These are phyloP conservation scores for Macquaria ambigua DNA, from an alignment of 2,113 vertebrate species.

Conservation along the genomic window DNA sequence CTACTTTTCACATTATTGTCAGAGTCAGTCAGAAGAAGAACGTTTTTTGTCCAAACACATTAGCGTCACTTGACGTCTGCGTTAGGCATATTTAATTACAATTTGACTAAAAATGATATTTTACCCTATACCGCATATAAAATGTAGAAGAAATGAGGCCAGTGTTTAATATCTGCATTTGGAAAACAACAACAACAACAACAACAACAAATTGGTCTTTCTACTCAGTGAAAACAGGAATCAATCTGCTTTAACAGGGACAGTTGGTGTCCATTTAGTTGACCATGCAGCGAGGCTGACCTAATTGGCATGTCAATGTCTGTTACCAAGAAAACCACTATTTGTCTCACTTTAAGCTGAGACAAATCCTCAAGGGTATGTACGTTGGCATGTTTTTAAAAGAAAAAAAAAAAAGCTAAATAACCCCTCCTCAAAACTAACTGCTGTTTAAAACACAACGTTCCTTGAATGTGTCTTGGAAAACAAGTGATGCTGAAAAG, in stretches of 20 bases:
- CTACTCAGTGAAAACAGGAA: conserved; percentile 44
- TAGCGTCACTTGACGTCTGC: not conserved
- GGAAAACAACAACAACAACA: conserved; percentile 41
- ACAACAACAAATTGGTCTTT: conserved; percentile 21
- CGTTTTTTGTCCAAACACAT: not conserved
- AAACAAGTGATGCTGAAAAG: conserved; percentile 50
- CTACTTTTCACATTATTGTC: not conserved
- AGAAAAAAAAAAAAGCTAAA: not conserved
- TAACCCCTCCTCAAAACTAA: not conserved
- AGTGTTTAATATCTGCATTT: conserved; percentile 10
- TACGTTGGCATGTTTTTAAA: not conserved
- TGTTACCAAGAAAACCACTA: conserved; percentile 39
- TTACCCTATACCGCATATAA: not conserved
- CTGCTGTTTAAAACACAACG: conserved; percentile 23
- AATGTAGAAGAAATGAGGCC: not conserved
- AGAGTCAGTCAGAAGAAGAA: not conserved
- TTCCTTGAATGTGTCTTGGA: conserved; percentile 16
- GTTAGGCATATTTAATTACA: not conserved
- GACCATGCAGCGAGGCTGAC: conserved; percentile 31
- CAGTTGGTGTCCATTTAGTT: conserved; percentile 47
- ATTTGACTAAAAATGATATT: not conserved
- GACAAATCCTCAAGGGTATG: conserved; percentile 1
- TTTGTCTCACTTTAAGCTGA: conserved; percentile 45
- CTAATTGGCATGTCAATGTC: conserved; percentile 57
- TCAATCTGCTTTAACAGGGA: conserved; percentile 55